Base-by-base conservation (phyloP, 1,140 invertebrate species). In the Macrocentrus cingulum region DNA sequence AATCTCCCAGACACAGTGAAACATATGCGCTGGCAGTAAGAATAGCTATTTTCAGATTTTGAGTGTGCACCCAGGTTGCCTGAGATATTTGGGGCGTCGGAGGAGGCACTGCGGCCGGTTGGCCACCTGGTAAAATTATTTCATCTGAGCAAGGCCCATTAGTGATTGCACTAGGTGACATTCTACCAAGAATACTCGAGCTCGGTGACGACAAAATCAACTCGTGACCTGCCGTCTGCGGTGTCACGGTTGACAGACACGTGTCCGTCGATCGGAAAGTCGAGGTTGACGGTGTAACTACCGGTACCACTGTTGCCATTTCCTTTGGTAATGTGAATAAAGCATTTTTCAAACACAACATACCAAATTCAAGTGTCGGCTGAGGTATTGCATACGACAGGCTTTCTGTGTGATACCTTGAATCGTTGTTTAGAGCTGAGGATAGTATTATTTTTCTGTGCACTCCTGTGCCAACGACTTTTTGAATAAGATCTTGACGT, bases 281-380 rank as follows among this genome's bases (percentile, higher is more conserved):
- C 49, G 66, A 49, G 2, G 66, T 51, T n/a, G 59, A 59, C 25
- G 75, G 66, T 29, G 72, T 25, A 36, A 11, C 51, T 25, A 66
- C 49, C 32, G 69, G 65, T 16, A 72, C 44, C 59, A 66, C 69
- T 7, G 52, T 49, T 54, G 76, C 41, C 44, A 52, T 70, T 22
- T 65, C 66, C 46, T 62, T 69, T 5, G 82, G 79, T 42, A 87
- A 64, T 44, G 92, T 71, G 42, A 84, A 82, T 9, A 91, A 75
- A 11, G 94, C 92, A 82, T 96, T 97, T 62, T 89, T 86, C 39
- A 97, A 70, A 76, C 94, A 97, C 4, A 96, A 71, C 8, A 87
- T 86, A 8, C 89, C 93, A 83, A 97, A 97, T 76, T 95, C 91
- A 42, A 97, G 75, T n/a, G 90, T 92, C 2, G 92, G 83, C 37